Conservation (phyloP, 2,113 vertebrate genomes). For the Bothrops jararaca region DNA sequence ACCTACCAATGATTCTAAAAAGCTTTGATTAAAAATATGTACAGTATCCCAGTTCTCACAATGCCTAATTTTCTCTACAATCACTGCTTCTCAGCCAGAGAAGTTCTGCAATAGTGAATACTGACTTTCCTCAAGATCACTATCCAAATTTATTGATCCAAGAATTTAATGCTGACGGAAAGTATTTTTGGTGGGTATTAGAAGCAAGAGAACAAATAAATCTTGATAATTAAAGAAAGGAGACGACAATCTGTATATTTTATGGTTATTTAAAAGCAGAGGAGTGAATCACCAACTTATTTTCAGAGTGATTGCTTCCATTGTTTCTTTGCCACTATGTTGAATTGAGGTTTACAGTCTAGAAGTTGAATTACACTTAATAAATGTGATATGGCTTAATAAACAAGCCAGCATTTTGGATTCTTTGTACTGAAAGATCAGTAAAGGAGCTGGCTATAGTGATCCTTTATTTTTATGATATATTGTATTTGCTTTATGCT, state of each 20-base stretch:
- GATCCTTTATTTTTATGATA: background rate
- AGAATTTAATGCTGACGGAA: constrained; percentile 49
- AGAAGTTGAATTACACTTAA: constrained; percentile 10
- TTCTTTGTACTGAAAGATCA: background rate
- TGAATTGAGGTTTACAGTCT: constrained; percentile 25
- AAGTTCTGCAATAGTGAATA: constrained; percentile 34
- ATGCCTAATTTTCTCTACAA: constrained; percentile 43
- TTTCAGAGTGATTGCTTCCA: constrained; percentile 38
- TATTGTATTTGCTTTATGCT: background rate
- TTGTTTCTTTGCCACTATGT: constrained; percentile 19
- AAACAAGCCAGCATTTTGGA: background rate
- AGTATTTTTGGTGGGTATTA: constrained; percentile 52
- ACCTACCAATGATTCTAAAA: background rate
- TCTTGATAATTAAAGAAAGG: constrained; percentile 51
- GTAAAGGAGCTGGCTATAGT: background rate
- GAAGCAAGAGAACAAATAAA: constrained; percentile 54
- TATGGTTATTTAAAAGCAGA: constrained; percentile 36
- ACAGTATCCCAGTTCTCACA: background rate
- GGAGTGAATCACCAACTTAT: constrained; percentile 15
- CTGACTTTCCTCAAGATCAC: constrained; percentile 41
- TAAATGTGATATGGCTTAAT: background rate
- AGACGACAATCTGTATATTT: constrained; percentile 48
- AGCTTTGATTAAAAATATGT: constrained; percentile 41
- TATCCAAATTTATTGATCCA: constrained; percentile 54
- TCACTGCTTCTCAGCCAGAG: constrained; percentile 27